Percentiles rank a stretch among this genome's conserved stretches.
Evolutionary conservation across 2,888 invertebrate species (phyloP).

Genomic region (Fragum sueziense): DNA sequence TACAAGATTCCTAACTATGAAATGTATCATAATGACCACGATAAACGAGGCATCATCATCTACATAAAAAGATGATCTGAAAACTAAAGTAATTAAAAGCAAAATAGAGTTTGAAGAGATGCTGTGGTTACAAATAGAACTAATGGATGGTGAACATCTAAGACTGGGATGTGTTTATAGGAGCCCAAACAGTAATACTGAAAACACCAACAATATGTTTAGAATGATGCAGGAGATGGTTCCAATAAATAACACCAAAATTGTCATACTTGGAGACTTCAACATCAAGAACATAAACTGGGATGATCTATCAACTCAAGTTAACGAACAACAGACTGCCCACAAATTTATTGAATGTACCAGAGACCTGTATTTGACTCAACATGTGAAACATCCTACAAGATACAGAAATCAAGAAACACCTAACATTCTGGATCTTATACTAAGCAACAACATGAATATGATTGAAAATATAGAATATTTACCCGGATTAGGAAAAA

Average conservation of each 20-base stretch:
- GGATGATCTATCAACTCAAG: no score
- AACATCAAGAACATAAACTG: background rate
- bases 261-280: no score
- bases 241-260: no score
- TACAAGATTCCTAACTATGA: no score
- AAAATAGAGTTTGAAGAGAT: background rate
- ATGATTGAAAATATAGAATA: background rate
- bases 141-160: background rate
- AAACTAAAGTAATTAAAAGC: background rate
- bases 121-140: background rate
- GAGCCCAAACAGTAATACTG: slow-evolving; percentile 4
- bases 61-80: no score
- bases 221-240: no score
- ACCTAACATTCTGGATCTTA: background rate
- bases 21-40: no score
- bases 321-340: no score
- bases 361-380: slow-evolving; percentile 1
- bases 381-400: slow-evolving; percentile 12
- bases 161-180: background rate
- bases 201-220: background rate
- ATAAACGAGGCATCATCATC: no score
- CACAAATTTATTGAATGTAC: background rate
- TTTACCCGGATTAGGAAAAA: background rate
- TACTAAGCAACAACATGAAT: background rate
- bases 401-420: background rate